Conservation (phyloP, 2,113 vertebrate species). For the Micronycteris hirsuta region DNA sequence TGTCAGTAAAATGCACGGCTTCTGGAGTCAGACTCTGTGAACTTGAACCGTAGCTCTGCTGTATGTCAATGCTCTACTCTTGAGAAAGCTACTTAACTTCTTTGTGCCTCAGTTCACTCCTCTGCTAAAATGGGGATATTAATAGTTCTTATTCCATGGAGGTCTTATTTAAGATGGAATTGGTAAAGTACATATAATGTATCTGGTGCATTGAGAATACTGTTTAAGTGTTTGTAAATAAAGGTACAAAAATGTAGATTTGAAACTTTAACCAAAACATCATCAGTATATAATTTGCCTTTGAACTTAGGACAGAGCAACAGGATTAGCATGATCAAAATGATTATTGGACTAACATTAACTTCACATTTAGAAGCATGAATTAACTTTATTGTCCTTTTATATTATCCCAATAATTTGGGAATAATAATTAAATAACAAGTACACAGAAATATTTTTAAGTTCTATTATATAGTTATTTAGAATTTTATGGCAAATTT, state of each 20-base stretch:
- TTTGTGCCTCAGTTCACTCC: neutral
- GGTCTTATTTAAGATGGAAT: neutral
- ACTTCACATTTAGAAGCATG: neutral
- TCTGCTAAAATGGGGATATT: neutral
- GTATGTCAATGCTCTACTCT: neutral
- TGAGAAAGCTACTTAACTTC: neutral
- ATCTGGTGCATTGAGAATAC: neutral
- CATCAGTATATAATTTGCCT: neutral
- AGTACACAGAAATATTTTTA: neutral
- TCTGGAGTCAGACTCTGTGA: neutral
- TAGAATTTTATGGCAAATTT: neutral
- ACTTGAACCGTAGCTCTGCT: neutral
- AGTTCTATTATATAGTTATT: neutral
- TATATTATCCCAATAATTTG: neutral
- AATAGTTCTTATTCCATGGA: neutral
- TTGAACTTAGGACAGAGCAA: neutral
- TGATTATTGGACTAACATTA: neutral
- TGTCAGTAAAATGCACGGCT: neutral
- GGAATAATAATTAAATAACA: neutral
- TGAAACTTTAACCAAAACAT: neutral
- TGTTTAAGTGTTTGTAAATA: neutral
- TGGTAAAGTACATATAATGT: neutral
- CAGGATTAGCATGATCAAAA: neutral
- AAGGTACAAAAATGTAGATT: neutral
- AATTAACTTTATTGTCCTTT: neutral